Evolutionary conservation across 2,113 vertebrate species (phyloP).

Genomic region (Megaleporinus macrocephalus): DNA sequence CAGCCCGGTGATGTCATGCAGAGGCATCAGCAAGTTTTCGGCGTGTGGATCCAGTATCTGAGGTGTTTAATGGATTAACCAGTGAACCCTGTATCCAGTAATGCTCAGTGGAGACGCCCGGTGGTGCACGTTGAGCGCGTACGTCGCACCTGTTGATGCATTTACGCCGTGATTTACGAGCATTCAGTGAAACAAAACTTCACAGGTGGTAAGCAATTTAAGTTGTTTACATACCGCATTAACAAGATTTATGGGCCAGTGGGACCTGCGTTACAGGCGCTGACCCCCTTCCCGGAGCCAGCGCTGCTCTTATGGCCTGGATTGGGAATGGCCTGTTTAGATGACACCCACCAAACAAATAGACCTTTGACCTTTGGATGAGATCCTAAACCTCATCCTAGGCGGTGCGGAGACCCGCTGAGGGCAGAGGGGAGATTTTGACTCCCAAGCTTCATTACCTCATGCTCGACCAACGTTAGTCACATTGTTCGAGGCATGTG

Average conservation of each 20-base stretch:
- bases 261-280: conserved; percentile 25
- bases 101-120: neutral
- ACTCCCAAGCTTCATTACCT: conserved; percentile 74
- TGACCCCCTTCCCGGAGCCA: conserved; percentile 56
- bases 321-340: conserved; percentile 67
- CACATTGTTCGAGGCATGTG: conserved; percentile 66
- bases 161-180: conserved; percentile 53
- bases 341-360: conserved; percentile 69
- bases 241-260: conserved; percentile 61
- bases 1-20: conserved; percentile 39
- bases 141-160: conserved; percentile 50
- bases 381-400: conserved; percentile 65
- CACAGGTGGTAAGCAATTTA: conserved; percentile 64
- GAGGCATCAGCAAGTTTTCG: conserved; percentile 26
- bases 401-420: conserved; percentile 66
- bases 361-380: conserved; percentile 69
- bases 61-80: conserved; percentile 8
- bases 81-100: conserved; percentile 2
- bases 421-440: conserved; percentile 49
- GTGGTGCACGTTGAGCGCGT: conserved; percentile 4
- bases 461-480: conserved; percentile 75
- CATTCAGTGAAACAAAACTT: conserved; percentile 65
- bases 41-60: conserved; percentile 17
- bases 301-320: conserved; percentile 57
- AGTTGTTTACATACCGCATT: conserved; percentile 74